Evolutionary conservation across 2,113 vertebrate species (phyloP), one percentile per base, ranked within the genome.

Genomic region (Pomatorhinus ruficollis): DNA sequence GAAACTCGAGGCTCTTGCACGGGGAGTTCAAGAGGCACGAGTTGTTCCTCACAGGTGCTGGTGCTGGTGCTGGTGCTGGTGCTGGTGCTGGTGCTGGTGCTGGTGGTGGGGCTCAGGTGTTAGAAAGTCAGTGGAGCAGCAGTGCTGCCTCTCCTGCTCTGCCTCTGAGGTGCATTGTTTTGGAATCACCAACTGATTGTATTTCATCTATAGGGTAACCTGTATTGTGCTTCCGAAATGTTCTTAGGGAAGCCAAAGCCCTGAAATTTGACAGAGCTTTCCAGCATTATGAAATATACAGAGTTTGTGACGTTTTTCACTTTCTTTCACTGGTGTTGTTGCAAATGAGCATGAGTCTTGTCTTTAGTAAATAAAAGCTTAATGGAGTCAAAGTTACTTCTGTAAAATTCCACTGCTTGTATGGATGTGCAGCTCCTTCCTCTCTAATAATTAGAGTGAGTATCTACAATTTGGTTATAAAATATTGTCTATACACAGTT

Each of bases 11-110:
- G 30, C 45, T 44, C 37, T 47, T 33, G 56, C 21, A 35, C 7
- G 2, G 44, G 11, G 42, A 45, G 13, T n/a, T 49, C 35, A 15
- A 5, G 53, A 63, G 44, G 33, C 15, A 31, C 0, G 1, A 83
- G 40, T 25, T 54, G 25, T 11, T 94, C 13, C 3, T n/a, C 4
- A 0, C 18, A 59, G 47, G 7, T 71, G 12, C 47, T 20, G 11
- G 25, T 15, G 22, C 9, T 11, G n/a, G n/a, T n/a, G n/a, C n/a
- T n/a, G n/a, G n/a, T n/a, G 39, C 39, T 39, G 39, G 39, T 39
- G 39, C 39, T 39, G 39, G 39, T 39, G 37, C 37, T 39, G 10
- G n/a, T n/a, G 42, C 56, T 79, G 71, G 2, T 39, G 35, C 24
- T 65, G 59, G 6, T 16, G 47, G 9, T 11, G 14, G 13, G 37